phyloP scores from a whole-genome alignment of 2,113 vertebrate species.

The Buteo buteo region DNA sequence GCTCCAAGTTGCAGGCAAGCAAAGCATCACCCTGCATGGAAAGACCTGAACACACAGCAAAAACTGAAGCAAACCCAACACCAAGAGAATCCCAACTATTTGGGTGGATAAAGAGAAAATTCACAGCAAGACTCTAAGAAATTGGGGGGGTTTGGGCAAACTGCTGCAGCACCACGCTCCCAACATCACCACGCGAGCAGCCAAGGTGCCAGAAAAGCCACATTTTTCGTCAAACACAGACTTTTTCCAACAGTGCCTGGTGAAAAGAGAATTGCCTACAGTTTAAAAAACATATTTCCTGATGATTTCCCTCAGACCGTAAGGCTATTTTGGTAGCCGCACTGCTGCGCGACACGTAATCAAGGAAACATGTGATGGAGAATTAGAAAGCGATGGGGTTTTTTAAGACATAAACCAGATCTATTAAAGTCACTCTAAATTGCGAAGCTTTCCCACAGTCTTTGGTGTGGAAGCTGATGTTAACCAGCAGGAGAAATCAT shows the following conservation, averaged over 20 bases:
- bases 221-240: background rate
- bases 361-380: constrained; percentile 25
- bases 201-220: background rate
- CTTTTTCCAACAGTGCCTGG: background rate
- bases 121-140: background rate
- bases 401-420: constrained; percentile 44
- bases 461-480: constrained; percentile 16
- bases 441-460: constrained; percentile 35
- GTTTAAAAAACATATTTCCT: constrained; percentile 26
- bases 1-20: background rate
- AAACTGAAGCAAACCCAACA: background rate
- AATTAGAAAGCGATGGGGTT: constrained; percentile 17
- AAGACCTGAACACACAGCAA: background rate
- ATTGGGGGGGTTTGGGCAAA: background rate
- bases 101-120: background rate
- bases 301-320: constrained; percentile 8
- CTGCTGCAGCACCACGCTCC: background rate
- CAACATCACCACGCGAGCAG: background rate
- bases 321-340: constrained; percentile 24
- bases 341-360: background rate
- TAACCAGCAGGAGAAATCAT: constrained; percentile 23
- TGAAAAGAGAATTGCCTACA: background rate
- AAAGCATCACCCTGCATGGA: background rate
- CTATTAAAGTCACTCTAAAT: background rate
- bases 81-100: background rate